Evolutionary conservation across 2,888 invertebrate genomes (phyloP).

Genomic region (Eristalinus sepulchralis): DNA sequence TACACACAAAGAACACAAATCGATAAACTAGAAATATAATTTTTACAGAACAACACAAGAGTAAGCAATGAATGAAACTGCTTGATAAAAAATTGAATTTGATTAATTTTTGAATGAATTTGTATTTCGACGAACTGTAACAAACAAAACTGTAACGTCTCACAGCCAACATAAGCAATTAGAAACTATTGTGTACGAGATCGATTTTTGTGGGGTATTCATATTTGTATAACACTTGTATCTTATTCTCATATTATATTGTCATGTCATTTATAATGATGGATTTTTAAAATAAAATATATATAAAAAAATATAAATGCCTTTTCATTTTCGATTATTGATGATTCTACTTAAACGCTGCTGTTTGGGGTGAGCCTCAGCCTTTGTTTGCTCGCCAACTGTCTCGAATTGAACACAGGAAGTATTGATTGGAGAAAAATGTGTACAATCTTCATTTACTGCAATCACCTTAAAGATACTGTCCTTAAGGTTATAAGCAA

Average conservation of each 20-base stretch:
- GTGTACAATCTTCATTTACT: too few relatives aligned
- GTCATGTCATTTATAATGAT: constrained; percentile 46
- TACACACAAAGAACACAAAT: not conserved
- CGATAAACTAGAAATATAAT: not conserved
- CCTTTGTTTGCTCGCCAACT: too few relatives aligned
- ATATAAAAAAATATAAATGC: not conserved
- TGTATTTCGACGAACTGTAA: constrained; percentile 18
- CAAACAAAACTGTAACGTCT: constrained; percentile 27
- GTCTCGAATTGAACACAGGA: too few relatives aligned
- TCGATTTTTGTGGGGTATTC: constrained; percentile 21
- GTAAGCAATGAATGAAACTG: not conserved
- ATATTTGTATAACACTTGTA: constrained; percentile 45
- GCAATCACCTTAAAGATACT: too few relatives aligned
- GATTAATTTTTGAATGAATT: not conserved
- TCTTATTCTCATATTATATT: constrained; percentile 51
- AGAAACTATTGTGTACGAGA: constrained; percentile 27
- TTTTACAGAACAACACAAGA: not conserved
- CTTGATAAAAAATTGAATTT: not conserved
- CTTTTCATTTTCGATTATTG: not conserved
- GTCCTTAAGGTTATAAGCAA: too few relatives aligned
- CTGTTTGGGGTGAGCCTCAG: too few relatives aligned
- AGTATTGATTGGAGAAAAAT: too few relatives aligned
- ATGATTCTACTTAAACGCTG: too few relatives aligned
- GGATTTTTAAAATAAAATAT: constrained; percentile 47
- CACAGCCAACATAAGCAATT: constrained; percentile 50